A percentile compares a stretch with the other conserved stretches of the same genome.
phyloP scores from a whole-genome alignment of 2,888 invertebrate genomes.

The Iselma pallidipennis region DNA sequence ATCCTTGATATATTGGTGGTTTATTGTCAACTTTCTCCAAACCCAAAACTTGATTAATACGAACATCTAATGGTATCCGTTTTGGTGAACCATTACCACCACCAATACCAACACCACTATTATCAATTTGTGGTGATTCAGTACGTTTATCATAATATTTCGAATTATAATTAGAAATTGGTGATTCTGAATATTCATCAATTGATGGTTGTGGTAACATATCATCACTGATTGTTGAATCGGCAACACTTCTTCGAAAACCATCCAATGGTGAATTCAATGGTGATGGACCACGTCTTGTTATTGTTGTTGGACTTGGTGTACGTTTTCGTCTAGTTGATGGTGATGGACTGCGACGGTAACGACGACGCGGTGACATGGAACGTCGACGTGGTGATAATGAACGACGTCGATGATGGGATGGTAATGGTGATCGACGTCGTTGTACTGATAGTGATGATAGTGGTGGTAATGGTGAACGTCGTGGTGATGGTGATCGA shows the following conservation, averaged over 20 bases:
- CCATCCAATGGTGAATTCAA: conserved; percentile 51
- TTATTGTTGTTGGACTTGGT: conserved; percentile 21
- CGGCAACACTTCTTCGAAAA: conserved; percentile 57
- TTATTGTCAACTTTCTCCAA: conserved; percentile 51
- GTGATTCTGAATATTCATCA: conserved; percentile 42
- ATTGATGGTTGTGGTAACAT: conserved; percentile 46
- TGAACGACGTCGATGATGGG: conserved; percentile 10
- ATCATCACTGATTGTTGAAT: conserved; percentile 62
- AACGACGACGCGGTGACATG: conserved; percentile 2
- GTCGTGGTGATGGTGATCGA: conserved; percentile 16
- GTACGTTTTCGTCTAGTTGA: conserved; percentile 20
- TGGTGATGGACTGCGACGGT: conserved; percentile 8
- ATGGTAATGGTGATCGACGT: conserved; percentile 10
- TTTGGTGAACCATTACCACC: conserved; percentile 55
- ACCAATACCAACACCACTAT: background rate
- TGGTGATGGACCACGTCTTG: conserved; percentile 34
- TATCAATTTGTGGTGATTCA: background rate
- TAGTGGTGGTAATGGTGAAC: conserved; percentile 14
- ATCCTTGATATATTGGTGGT: conserved; percentile 25
- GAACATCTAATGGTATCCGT: conserved; percentile 63
- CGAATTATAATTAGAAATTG: conserved; percentile 13
- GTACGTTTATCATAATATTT: conserved; percentile 20
- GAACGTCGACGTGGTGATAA: conserved; percentile 9
- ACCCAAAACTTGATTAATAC: conserved; percentile 64
- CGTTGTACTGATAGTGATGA: conserved; percentile 16